Percentiles rank a stretch among this genome's conserved stretches.
These are phyloP conservation scores for Serranus cabrilla DNA, from an alignment of 2,797 vertebrate species.

Conservation along the genomic window DNA sequence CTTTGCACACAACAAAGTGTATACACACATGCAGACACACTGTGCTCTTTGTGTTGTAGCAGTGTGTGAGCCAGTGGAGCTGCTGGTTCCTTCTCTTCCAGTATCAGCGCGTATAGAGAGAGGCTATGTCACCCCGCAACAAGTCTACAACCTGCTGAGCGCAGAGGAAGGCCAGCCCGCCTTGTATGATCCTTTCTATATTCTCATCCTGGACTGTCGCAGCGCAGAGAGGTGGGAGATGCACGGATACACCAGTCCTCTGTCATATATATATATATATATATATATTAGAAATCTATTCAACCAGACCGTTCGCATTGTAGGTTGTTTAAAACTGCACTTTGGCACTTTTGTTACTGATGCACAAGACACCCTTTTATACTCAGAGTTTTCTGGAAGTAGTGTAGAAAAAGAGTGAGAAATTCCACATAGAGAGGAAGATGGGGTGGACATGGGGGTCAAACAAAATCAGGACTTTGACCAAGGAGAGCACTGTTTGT, in stretches of 20 bases:
- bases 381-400: no score
- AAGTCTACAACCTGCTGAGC: slow-evolving; percentile 79
- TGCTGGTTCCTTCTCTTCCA: slow-evolving; percentile 71
- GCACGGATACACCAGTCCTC: background rate
- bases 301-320: no score
- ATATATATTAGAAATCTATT: no score
- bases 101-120: slow-evolving; percentile 64
- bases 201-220: slow-evolving; percentile 80
- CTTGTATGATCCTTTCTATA: slow-evolving; percentile 73
- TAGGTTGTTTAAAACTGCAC: no score
- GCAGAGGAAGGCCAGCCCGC: slow-evolving; percentile 78
- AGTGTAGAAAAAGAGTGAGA: no score
- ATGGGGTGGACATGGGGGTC: no score
- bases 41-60: slow-evolving; percentile 27
- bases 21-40: background rate
- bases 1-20: background rate
- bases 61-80: slow-evolving; percentile 57
- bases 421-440: no score
- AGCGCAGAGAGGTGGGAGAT: slow-evolving; percentile 72
- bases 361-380: no score
- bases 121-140: slow-evolving; percentile 78
- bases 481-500: no score
- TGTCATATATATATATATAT: background rate
- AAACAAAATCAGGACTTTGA: no score
- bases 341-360: no score